These are phyloP conservation scores for Mesopsocus fuscifrons DNA, from an alignment of 2,888 invertebrate species.

Conservation along the genomic window DNA sequence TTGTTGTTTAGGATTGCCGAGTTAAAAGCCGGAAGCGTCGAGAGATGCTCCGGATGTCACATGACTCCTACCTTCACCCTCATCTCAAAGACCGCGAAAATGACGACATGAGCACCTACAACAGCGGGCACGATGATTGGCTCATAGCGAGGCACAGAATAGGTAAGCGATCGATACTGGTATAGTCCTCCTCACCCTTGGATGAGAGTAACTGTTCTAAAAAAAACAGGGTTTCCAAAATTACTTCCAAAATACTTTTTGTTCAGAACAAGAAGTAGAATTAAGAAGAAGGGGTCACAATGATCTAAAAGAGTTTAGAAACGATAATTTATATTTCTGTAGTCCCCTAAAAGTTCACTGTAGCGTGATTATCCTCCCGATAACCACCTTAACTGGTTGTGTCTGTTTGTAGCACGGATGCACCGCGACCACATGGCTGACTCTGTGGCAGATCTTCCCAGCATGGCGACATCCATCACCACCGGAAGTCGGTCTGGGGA, in stretches of 20 bases:
- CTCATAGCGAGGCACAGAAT: slow-evolving; percentile 29
- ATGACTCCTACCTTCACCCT: slow-evolving; percentile 24
- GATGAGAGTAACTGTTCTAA: too few relatives aligned
- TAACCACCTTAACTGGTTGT: too few relatives aligned
- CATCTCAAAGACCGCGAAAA: slow-evolving; percentile 19
- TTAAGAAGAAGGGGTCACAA: too few relatives aligned
- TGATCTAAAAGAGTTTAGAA: too few relatives aligned
- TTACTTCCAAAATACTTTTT: too few relatives aligned
- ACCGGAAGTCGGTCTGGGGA: slow-evolving; percentile 20
- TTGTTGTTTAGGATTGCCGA: slow-evolving; percentile 33
- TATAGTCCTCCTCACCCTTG: too few relatives aligned
- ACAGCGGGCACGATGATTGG: slow-evolving; percentile 31
- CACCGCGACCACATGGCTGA: slow-evolving; percentile 25
- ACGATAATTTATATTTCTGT: too few relatives aligned
- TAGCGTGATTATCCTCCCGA: too few relatives aligned
- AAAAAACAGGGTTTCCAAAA: too few relatives aligned
- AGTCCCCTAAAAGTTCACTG: too few relatives aligned
- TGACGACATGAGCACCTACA: slow-evolving; percentile 24
- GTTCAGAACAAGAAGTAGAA: too few relatives aligned
- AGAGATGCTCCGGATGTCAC: slow-evolving; percentile 31
- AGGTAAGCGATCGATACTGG: slow-evolving; percentile 22
- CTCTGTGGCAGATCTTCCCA: slow-evolving; percentile 12
- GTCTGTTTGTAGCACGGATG: slow-evolving; percentile 18
- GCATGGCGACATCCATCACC: slow-evolving; percentile 9
- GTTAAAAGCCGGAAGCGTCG: slow-evolving; percentile 41